Conservation (phyloP, 2,797 vertebrate species). For the Anas capensis region DNA sequence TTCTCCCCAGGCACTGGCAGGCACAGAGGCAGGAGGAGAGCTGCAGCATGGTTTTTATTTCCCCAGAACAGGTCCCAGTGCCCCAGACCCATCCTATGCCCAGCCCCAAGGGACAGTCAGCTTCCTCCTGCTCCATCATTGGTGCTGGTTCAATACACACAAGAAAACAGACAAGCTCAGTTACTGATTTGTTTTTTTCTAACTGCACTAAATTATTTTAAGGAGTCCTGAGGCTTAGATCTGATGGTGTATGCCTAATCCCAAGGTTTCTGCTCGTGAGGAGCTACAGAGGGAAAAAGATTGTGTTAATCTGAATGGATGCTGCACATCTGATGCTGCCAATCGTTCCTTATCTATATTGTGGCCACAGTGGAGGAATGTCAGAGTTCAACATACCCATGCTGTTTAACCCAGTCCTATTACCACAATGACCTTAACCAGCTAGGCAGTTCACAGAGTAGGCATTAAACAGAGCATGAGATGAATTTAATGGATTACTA, state of each 20-base stretch:
- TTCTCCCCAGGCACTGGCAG: background rate
- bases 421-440: slow-evolving; percentile 53
- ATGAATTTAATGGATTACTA: slow-evolving; percentile 67
- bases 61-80: background rate
- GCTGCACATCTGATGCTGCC: background rate
- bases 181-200: background rate
- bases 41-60: background rate
- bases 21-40: background rate
- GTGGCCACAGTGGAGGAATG: slow-evolving; percentile 21
- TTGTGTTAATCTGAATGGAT: accelerated
- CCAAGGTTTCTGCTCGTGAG: background rate
- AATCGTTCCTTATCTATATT: background rate
- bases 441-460: slow-evolving; percentile 57
- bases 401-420: slow-evolving; percentile 59
- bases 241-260: background rate
- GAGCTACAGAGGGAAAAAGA: background rate
- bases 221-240: background rate
- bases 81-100: background rate
- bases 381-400: slow-evolving; percentile 27
- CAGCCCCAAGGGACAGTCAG: accelerated
- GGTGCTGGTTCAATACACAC: background rate
- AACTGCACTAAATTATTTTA: background rate
- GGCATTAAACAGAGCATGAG: slow-evolving; percentile 58
- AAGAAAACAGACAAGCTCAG: background rate
- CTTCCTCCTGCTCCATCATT: accelerated